Evolutionary conservation across 2,797 vertebrate genomes (phyloP).

Genomic region (Ptychobarbus kaznakovi): DNA sequence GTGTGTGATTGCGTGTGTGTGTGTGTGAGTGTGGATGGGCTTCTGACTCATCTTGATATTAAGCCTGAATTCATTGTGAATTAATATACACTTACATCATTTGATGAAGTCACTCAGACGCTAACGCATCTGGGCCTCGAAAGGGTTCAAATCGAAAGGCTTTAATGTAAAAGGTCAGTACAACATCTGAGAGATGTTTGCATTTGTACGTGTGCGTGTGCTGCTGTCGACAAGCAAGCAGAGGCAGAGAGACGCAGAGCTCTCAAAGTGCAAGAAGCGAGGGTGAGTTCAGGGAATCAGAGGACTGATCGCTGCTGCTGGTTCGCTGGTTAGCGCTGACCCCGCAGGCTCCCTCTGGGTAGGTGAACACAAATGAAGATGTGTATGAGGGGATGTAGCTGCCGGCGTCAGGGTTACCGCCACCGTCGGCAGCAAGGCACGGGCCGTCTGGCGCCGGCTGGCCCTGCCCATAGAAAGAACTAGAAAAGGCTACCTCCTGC

Average conservation of each 20-base stretch:
- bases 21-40: slow-evolving; percentile 52
- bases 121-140: slow-evolving; percentile 50
- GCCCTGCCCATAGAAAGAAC: slow-evolving; percentile 93
- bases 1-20: neutral
- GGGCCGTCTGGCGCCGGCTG: slow-evolving; percentile 83
- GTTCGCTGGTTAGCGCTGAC: slow-evolving; percentile 92
- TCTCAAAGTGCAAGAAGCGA: slow-evolving; percentile 95
- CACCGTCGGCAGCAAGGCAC: slow-evolving; percentile 81
- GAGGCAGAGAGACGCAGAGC: slow-evolving; percentile 63
- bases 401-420: slow-evolving; percentile 73
- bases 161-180: slow-evolving; percentile 24
- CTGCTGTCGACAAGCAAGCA: slow-evolving; percentile 31
- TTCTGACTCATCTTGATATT: slow-evolving; percentile 40
- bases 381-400: slow-evolving; percentile 93
- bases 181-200: slow-evolving; percentile 1
- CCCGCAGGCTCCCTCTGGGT: slow-evolving; percentile 98
- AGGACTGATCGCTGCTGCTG: slow-evolving; percentile 97
- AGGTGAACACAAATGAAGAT: slow-evolving; percentile 99
- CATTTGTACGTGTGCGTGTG: neutral
- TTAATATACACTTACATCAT: slow-evolving; percentile 49
- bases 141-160: slow-evolving; percentile 23
- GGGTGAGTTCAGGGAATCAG: slow-evolving; percentile 97
- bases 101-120: slow-evolving; percentile 48
- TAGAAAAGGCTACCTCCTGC: slow-evolving; percentile 92
- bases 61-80: slow-evolving; percentile 51